Evolutionary conservation across 2,797 vertebrate species (phyloP).

Genomic region (Tangara arthus): DNA sequence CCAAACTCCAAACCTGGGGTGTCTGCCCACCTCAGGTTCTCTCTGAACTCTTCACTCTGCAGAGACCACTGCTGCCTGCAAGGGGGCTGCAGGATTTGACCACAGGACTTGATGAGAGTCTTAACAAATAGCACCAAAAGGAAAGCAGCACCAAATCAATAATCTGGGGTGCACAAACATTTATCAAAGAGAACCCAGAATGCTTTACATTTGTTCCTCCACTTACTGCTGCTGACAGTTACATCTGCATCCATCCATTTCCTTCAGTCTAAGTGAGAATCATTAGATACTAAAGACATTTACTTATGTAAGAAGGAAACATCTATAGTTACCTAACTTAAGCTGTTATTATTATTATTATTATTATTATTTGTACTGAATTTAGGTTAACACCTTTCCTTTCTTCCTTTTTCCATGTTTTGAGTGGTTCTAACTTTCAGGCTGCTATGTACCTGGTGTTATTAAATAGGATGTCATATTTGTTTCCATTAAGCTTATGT

Average conservation of each 20-base stretch:
- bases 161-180: neutral
- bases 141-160: conserved; percentile 1
- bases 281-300: neutral
- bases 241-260: conserved; percentile 24
- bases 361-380: neutral
- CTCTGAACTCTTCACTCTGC: neutral
- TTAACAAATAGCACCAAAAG: neutral
- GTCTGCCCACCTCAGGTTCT: neutral
- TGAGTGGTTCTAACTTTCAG: neutral
- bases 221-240: neutral
- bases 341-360: neutral
- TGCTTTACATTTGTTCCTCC: neutral
- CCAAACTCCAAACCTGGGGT: neutral
- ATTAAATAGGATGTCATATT: conserved; percentile 4
- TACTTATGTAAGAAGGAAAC: neutral
- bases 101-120: neutral
- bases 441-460: neutral
- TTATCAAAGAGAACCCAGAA: neutral
- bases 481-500: neutral
- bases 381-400: neutral
- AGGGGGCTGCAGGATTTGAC: neutral
- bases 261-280: neutral
- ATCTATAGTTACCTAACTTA: neutral
- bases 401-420: neutral
- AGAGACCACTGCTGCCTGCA: neutral